Percentiles rank a stretch among this genome's conserved stretches.
These are phyloP conservation scores for Miltochrista miniata DNA, from an alignment of 2,888 invertebrate genomes.

Conservation along the genomic window DNA sequence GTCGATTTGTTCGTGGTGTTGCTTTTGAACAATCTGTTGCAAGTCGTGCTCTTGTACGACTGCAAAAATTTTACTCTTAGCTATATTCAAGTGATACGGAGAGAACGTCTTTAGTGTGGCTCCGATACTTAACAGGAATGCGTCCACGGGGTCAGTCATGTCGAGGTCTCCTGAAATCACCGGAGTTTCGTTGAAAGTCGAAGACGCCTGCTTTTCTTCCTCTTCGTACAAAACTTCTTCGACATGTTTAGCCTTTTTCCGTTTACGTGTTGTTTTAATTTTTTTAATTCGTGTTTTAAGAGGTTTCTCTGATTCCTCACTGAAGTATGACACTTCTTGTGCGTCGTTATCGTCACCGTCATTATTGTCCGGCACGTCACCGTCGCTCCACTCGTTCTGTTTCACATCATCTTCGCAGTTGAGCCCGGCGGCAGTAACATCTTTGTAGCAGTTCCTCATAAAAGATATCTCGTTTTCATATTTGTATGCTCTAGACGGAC, in stretches of 20 bases:
- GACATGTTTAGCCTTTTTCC: conserved; percentile 23
- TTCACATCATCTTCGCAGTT: conserved; percentile 41
- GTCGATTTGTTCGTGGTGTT: conserved; percentile 41
- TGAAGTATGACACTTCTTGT: conserved; percentile 16
- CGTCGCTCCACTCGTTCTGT: conserved; percentile 21
- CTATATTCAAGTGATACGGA: conserved; percentile 73
- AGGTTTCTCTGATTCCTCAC: conserved; percentile 47
- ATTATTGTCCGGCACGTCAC: neutral
- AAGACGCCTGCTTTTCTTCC: conserved; percentile 39
- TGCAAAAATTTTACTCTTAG: conserved; percentile 75
- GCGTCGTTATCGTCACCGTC: neutral
- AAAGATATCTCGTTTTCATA: conserved; percentile 66
- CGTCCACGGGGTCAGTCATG: conserved; percentile 65
- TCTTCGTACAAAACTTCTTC: conserved; percentile 14
- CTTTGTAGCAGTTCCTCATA: conserved; percentile 67
- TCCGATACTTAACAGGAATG: conserved; percentile 70
- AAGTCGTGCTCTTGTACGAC: conserved; percentile 77
- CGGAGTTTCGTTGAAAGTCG: conserved; percentile 41
- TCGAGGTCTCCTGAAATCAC: conserved; percentile 51
- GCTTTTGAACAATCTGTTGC: conserved; percentile 71
- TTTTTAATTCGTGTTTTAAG: conserved; percentile 8
- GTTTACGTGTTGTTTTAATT: conserved; percentile 23
- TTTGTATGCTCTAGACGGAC: conserved; percentile 59
- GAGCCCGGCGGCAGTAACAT: conserved; percentile 35
- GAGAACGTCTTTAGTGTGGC: conserved; percentile 70